A percentile compares a stretch with the other conserved stretches of the same genome.
Evolutionary conservation across 2,888 invertebrate genomes (phyloP).

Genomic region (Sepiola atlantica): DNA sequence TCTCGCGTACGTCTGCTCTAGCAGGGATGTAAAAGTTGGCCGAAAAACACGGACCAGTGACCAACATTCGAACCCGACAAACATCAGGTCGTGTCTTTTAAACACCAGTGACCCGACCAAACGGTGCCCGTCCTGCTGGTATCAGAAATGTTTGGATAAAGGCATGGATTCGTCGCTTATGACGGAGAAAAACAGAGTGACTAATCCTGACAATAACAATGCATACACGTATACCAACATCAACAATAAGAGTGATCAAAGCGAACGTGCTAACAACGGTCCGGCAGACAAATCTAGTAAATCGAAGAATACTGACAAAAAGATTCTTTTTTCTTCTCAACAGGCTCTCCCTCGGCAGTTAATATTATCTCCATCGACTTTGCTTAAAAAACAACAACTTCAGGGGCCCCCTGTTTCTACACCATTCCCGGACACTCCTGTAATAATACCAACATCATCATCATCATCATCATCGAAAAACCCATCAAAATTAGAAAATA

Average conservation of each 20-base stretch:
- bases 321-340: too few species aligned
- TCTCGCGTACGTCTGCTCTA: neutral
- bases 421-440: neutral
- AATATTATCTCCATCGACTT: neutral
- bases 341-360: too few species aligned
- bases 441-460: neutral
- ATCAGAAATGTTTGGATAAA: neutral
- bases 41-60: neutral
- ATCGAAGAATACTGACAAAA: neutral
- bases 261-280: neutral
- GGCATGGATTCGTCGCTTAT: neutral
- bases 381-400: neutral
- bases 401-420: neutral
- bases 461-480: neutral
- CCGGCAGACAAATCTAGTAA: neutral
- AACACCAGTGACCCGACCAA: neutral
- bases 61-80: neutral
- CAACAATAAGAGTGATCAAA: neutral
- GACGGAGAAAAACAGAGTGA: neutral
- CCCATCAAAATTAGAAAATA: neutral
- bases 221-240: neutral
- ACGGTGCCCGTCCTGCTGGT: constrained; percentile 16
- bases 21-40: neutral
- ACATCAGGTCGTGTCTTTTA: neutral
- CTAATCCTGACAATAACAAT: neutral